Conservation (phyloP, 2,113 vertebrate species). For the Pyrgilauda ruficollis region DNA sequence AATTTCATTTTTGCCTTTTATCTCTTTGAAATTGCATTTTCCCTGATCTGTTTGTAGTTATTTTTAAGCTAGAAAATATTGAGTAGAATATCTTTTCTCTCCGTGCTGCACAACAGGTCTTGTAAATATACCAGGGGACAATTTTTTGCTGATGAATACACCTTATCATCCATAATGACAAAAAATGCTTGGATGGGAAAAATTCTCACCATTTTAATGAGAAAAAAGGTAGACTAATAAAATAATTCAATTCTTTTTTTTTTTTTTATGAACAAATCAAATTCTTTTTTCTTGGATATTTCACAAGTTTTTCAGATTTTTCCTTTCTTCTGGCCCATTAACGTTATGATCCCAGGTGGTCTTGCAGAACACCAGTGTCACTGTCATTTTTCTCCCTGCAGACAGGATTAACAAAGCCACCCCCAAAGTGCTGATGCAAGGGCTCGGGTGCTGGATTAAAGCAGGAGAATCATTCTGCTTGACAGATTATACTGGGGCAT, state of each 20-base stretch:
- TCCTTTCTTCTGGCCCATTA: background rate
- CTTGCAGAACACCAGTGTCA: background rate
- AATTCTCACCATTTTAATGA: background rate
- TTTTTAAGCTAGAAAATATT: background rate
- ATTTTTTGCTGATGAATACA: background rate
- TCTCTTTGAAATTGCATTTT: background rate
- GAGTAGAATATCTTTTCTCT: background rate
- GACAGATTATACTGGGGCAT: background rate
- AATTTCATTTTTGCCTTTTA: background rate
- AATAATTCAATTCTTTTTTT: background rate
- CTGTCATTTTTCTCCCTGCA: background rate
- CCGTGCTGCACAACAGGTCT: background rate
- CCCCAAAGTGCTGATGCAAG: accelerated
- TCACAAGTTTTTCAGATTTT: background rate
- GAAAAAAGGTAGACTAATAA: background rate
- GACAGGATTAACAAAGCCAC: background rate
- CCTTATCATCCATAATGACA: background rate
- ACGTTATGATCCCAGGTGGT: background rate
- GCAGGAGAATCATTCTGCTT: background rate
- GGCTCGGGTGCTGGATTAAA: background rate
- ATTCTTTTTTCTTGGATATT: background rate
- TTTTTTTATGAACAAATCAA: background rate
- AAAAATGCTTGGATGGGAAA: background rate
- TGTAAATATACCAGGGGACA: background rate
- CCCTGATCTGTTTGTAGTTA: background rate